Evolutionary conservation across 2,888 invertebrate species (phyloP), one percentile per base, ranked within the genome.

Genomic region (Pollenia labialis): DNA sequence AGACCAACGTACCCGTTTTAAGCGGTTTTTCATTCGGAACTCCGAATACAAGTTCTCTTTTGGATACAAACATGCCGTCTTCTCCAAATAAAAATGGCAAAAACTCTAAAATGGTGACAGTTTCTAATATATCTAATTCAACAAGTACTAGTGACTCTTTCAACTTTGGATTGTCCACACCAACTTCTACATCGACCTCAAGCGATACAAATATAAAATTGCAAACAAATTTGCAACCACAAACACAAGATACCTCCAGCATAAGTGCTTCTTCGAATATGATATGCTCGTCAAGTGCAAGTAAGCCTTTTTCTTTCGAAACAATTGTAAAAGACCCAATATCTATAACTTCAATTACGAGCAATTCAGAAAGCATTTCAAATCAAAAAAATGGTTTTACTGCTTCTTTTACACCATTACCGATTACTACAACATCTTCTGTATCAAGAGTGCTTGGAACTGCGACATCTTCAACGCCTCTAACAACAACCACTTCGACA

Each of bases 11-110:
- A 14, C 84, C 84, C 14, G 44, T 72, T 3, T 54, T 84, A 12
- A 62, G 72, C 42, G 81, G 74, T 7, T 77, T 84, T 18, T 18
- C 79, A 7, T 54, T 85, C n/a, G n/a, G 40, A 46, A 9, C 58
- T 9, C 32, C 56, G 11, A 77, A 32, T 7, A 60, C 32, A 40
- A 68, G 42, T 54, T 46, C 32, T 12, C 3, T 44, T 7, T 48
- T 42, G 8, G 10, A 12, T 2, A 14, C 14, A 23, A 44, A 32
- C 10, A 23, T 42, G 10, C 7, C 66, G 40, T n/a, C 58, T 1
- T 11, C 60, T 0, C 32, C 4, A 42, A 18, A 56, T 16, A 77
- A 18, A 44, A 14, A 4, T 12, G 18, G 14, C 18, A 66, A 50
- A 18, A 58, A 52, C 4, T 0, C 14, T 11, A 62, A 52, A 58